A percentile compares a stretch with the other conserved stretches of the same genome.
Conservation (phyloP, 2,113 vertebrate genomes). For the Spilogale gracilis region DNA sequence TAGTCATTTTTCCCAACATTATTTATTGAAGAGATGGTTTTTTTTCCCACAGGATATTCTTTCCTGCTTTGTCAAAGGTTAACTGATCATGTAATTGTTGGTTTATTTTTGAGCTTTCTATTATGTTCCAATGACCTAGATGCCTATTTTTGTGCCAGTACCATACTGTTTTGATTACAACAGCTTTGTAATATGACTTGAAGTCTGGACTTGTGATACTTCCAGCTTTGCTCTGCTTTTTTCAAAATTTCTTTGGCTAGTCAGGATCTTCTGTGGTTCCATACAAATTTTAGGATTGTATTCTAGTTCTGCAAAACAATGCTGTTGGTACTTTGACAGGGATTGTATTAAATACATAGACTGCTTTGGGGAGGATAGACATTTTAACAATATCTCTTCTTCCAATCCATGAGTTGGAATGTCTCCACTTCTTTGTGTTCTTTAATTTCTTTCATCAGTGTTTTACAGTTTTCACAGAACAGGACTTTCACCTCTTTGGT, state of each 20-base stretch:
- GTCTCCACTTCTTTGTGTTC: background rate
- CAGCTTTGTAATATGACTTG: background rate
- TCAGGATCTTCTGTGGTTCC: background rate
- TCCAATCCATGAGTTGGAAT: background rate
- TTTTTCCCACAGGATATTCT: background rate
- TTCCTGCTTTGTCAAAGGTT: background rate
- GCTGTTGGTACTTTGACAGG: background rate
- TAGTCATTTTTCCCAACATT: background rate
- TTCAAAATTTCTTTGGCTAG: background rate
- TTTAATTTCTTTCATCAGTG: background rate
- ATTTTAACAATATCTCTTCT: background rate
- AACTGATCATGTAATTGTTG: background rate
- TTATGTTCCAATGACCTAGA: background rate
- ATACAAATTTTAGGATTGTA: background rate
- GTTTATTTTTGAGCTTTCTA: background rate
- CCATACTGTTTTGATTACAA: background rate
- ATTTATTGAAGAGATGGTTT: background rate
- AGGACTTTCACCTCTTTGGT: background rate
- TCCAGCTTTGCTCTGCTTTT: background rate
- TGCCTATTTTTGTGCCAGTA: background rate
- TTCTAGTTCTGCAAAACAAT: background rate
- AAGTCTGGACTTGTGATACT: background rate
- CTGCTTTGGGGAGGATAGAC: no score
- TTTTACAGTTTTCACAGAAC: background rate
- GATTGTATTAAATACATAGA: no score